Percentiles rank a stretch among this genome's conserved stretches.
phyloP scores from a whole-genome alignment of 1,140 invertebrate genomes.

The Drosophila elegans region DNA sequence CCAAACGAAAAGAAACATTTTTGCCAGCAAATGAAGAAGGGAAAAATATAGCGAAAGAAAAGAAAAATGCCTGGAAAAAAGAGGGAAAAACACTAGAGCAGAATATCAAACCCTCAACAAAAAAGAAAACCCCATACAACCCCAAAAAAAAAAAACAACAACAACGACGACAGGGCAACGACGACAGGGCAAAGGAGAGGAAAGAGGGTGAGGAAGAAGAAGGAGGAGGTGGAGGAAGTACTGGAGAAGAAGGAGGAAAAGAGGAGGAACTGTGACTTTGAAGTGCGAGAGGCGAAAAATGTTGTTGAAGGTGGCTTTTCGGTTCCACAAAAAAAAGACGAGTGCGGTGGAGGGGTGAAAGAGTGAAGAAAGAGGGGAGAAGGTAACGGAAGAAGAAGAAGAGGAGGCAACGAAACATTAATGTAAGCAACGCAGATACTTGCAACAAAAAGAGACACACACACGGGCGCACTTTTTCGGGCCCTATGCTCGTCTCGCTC shows the following conservation, averaged over 20 bases:
- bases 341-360: no score
- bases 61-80: slow-evolving; percentile 54
- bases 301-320: slow-evolving; percentile 41
- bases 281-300: slow-evolving; percentile 64
- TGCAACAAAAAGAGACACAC: slow-evolving; percentile 21
- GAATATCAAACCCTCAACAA: slow-evolving; percentile 27
- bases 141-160: slow-evolving; percentile 24
- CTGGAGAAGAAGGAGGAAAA: slow-evolving; percentile 20
- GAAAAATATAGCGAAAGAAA: slow-evolving; percentile 28
- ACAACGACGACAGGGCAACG: slow-evolving; percentile 3
- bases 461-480: not conserved
- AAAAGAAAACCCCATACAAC: slow-evolving; percentile 19
- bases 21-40: slow-evolving; percentile 73
- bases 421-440: slow-evolving; percentile 63
- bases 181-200: no score
- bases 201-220: not conserved
- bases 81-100: slow-evolving; percentile 31
- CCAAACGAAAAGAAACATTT: slow-evolving; percentile 69
- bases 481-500: slow-evolving; percentile 49
- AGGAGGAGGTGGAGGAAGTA: not conserved
- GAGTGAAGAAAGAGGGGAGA: not conserved
- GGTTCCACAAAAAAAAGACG: slow-evolving; percentile 15
- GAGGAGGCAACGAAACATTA: slow-evolving; percentile 40
- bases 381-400: slow-evolving; percentile 2
- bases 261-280: slow-evolving; percentile 64